These are phyloP conservation scores for Drosophila kohkoa DNA, from an alignment of 1,140 invertebrate genomes.

Conservation along the genomic window DNA sequence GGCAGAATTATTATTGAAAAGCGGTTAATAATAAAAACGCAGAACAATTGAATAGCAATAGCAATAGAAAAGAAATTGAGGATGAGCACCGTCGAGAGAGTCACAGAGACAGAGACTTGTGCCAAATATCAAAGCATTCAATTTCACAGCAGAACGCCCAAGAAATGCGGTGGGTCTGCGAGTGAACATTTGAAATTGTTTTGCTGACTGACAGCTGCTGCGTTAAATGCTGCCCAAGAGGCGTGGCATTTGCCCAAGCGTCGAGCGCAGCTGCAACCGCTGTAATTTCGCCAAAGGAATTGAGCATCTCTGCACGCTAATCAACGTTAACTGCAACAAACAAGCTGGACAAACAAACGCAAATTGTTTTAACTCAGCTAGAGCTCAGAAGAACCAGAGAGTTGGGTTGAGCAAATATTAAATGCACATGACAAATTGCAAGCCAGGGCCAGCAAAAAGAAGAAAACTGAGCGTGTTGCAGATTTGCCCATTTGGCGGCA, in stretches of 20 bases:
- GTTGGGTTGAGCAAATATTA: slow-evolving; percentile 62
- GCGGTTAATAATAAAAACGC: slow-evolving; percentile 40
- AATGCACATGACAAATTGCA: slow-evolving; percentile 80
- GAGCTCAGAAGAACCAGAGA: neutral
- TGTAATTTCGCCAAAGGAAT: slow-evolving; percentile 62
- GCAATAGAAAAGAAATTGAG: neutral
- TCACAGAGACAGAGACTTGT: too few species aligned
- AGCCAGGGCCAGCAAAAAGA: slow-evolving; percentile 19
- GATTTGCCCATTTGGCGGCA: slow-evolving; percentile 77
- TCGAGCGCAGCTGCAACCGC: slow-evolving; percentile 38
- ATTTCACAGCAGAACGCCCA: slow-evolving; percentile 76
- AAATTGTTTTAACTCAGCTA: slow-evolving; percentile 68
- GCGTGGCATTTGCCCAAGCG: slow-evolving; percentile 49
- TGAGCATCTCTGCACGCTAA: slow-evolving; percentile 60
- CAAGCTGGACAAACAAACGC: slow-evolving; percentile 80
- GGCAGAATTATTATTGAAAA: slow-evolving; percentile 52
- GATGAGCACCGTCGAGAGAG: neutral
- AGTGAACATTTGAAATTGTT: slow-evolving; percentile 76
- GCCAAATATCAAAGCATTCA: slow-evolving; percentile 72
- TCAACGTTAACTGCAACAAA: slow-evolving; percentile 82
- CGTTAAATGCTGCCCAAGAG: slow-evolving; percentile 52
- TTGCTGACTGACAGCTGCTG: slow-evolving; percentile 70
- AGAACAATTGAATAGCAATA: slow-evolving; percentile 21
- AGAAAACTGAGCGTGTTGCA: slow-evolving; percentile 60
- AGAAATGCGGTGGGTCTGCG: slow-evolving; percentile 66